Evolutionary conservation across 2,888 invertebrate species (phyloP), one percentile per base, ranked within the genome.

Genomic region (Drosophila cognata): DNA sequence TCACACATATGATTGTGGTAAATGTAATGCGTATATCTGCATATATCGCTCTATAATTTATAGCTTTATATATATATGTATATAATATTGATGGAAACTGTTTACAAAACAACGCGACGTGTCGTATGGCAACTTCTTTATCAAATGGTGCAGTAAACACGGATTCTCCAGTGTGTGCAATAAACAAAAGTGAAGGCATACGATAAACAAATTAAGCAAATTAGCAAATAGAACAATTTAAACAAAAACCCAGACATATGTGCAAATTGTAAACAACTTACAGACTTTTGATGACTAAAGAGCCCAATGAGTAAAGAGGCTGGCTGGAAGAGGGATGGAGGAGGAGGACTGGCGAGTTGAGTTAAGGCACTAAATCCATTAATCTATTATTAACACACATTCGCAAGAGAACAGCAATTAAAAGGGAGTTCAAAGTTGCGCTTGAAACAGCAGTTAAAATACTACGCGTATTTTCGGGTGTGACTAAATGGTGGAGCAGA

Each of bases 191-290:
- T 75, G 58, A 69, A 63, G 61, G 48, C 56, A 69, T 67, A 71
- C 64, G 83, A 88, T 83, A 88, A 88, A 84, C 83, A 88, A 79
- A 69, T 69, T 64, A 58, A 33, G 28, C 70, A 21, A 77, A 77
- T 73, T 79, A 70, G 13, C 41, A 71, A 52, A n/a, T 33, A 52
- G 10, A 72, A 63, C 71, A 59, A 61, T 77, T 84, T 84, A 64
- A 87, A 71, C 81, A 21, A 21, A 71, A 74, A 74, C 48, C 31
- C 51, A 48, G 85, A 72, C 83, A 83, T 88, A 88, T 88, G 89
- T 88, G 61, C 73, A 68, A 71, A 74, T 16, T 80, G 74, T 85
- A 84, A 84, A 88, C 88, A 84, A 78, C 56, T 62, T 50, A 31
- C 31, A 43, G 38, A 48, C 6, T 25, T 29, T 28, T 11, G 25